Conservation (phyloP, 2,113 vertebrate genomes). For the Egretta garzetta region DNA sequence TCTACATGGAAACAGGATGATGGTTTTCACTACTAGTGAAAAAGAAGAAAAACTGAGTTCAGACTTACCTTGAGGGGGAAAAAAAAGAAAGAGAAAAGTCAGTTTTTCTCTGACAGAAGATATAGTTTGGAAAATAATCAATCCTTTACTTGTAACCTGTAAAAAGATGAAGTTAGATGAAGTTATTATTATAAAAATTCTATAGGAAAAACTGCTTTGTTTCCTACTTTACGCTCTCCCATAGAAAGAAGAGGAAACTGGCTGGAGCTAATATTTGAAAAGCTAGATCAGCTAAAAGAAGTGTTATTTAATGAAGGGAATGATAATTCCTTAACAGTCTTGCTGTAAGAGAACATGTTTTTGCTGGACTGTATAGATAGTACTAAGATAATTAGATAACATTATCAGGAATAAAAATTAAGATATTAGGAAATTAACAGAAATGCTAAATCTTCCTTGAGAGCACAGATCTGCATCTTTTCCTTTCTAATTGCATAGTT, state of each 20-base stretch:
- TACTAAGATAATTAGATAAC: not conserved
- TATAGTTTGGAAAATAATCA: not conserved
- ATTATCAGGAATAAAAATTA: not conserved
- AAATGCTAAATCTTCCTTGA: not conserved
- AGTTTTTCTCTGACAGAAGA: not conserved
- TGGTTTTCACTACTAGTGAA: not conserved
- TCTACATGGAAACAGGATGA: not conserved
- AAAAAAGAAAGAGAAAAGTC: not conserved
- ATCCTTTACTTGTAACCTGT: not conserved
- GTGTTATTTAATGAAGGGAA: not conserved
- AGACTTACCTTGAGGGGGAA: not conserved
- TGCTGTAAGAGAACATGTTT: not conserved
- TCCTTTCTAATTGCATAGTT: not conserved
- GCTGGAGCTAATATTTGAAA: not conserved
- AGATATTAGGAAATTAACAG: not conserved
- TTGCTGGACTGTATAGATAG: not conserved
- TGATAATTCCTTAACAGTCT: not conserved
- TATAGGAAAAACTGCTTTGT: fast-evolving
- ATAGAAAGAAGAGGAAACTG: not conserved
- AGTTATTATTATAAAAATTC: not conserved
- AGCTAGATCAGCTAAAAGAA: not conserved
- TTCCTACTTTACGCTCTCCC: not conserved
- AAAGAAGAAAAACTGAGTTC: not conserved
- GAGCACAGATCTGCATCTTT: not conserved
- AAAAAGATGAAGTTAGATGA: not conserved